Evolutionary conservation across 1,140 invertebrate species (phyloP), one percentile per base, ranked within the genome.

Genomic region (Drosophila truncata): DNA sequence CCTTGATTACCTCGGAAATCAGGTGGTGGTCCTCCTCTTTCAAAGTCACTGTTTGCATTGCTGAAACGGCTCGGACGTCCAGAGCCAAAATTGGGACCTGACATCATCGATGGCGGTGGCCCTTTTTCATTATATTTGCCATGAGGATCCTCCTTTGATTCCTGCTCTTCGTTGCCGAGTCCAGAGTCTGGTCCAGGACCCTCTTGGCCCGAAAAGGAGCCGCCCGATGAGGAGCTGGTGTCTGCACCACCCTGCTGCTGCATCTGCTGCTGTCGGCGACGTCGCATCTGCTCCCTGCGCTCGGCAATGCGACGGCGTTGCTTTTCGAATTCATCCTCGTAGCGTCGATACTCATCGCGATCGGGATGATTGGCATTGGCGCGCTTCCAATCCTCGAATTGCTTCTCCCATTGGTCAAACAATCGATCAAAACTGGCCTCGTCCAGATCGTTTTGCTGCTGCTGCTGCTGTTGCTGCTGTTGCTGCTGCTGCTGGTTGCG

Each of bases 321-420:
- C 39, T 95, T 94, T 81, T 96, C 96, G 95, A 97, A 97, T 83
- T 96, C 97, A 35, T 96, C 95, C 93, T 97, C 96, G 93, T 97
- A 97, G 71, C 97, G 95, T 67, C 94, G 94, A 86, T 97, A 97
- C 73, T 97, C 96, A 93, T 95, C 95, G 93, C 96, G 97, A 87
- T 97, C 96, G 16, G 97, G 97, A 94, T 98, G 97, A 92, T 96
- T 96, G 23, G 95, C 95, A 93, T 97, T 97, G 84, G 97, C 96
- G 66, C 95, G 94, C 91, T 96, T 97, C 97, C 97, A 98, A 78
- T 96, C 96, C 77, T 96, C 95, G 88, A 97, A 97, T 82, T 97
- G 95, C 72, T 96, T 94, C 93, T 98, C 97, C 97, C 97, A 98
- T 81, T 96, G 95, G 87, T 95, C 95, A 87, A 98, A 97, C 83